phyloP scores from a whole-genome alignment of 2,797 vertebrate genomes.

The Sebastes minor region DNA sequence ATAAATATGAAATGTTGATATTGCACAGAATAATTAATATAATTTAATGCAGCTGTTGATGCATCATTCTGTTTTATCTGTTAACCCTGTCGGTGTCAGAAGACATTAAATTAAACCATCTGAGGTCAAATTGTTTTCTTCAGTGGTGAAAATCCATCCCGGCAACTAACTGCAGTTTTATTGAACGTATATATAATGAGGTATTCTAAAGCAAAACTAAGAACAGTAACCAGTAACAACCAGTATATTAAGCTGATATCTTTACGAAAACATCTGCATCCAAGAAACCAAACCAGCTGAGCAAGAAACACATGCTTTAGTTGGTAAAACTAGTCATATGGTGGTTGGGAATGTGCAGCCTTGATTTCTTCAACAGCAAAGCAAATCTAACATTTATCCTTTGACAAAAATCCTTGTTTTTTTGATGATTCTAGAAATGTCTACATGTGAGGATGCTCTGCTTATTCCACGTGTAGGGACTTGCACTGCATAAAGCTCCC shows the following conservation, averaged over 20 bases:
- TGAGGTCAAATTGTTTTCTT: background rate
- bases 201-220: background rate
- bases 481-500: constrained; percentile 14
- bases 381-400: background rate
- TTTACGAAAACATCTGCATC: background rate
- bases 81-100: background rate
- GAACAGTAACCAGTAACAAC: background rate
- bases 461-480: background rate
- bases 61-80: background rate
- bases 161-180: background rate
- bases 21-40: background rate
- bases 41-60: background rate
- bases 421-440: background rate
- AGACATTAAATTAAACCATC: background rate
- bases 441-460: background rate
- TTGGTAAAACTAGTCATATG: background rate
- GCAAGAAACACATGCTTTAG: background rate
- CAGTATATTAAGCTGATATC: background rate
- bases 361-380: background rate
- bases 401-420: background rate
- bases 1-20: too few species aligned
- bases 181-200: background rate
- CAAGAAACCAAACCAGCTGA: background rate
- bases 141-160: background rate
- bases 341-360: background rate